Conservation (phyloP, 2,113 vertebrate genomes). For the Pungitius pungitius region DNA sequence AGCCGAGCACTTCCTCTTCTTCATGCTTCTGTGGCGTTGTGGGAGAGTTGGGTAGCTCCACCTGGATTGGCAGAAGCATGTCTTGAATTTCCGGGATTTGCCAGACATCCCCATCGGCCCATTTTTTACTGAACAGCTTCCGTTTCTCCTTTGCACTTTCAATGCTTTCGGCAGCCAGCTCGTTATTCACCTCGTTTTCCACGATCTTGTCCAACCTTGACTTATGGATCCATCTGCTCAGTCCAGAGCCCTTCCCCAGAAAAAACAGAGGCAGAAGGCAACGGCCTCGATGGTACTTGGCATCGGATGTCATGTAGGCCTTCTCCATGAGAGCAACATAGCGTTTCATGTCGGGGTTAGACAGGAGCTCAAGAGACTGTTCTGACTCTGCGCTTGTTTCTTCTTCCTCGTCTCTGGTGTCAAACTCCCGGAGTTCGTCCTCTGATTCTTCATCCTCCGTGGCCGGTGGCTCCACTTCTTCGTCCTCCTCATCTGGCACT, state of each 20-base stretch:
- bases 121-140: background rate
- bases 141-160: accelerated
- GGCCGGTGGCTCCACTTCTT: background rate
- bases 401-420: background rate
- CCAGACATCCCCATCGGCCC: conserved; percentile 39
- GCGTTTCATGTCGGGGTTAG: background rate
- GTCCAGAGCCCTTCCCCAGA: conserved; percentile 45
- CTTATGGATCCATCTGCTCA: conserved; percentile 57
- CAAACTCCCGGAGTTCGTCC: background rate
- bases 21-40: accelerated
- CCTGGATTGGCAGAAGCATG: conserved; percentile 31
- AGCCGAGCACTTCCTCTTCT: background rate
- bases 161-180: accelerated
- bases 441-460: background rate
- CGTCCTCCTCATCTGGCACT: background rate
- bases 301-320: conserved; percentile 9
- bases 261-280: conserved; percentile 65
- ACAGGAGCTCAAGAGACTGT: background rate
- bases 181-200: background rate
- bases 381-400: background rate
- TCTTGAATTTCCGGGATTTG: conserved; percentile 1
- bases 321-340: conserved; percentile 5
- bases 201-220: conserved; percentile 31
- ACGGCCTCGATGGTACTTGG: conserved; percentile 39
- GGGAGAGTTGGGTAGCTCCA: accelerated